These are phyloP conservation scores for Enteromius afrohamiltoni DNA, from an alignment of 2,797 vertebrate species.

Conservation along the genomic window DNA sequence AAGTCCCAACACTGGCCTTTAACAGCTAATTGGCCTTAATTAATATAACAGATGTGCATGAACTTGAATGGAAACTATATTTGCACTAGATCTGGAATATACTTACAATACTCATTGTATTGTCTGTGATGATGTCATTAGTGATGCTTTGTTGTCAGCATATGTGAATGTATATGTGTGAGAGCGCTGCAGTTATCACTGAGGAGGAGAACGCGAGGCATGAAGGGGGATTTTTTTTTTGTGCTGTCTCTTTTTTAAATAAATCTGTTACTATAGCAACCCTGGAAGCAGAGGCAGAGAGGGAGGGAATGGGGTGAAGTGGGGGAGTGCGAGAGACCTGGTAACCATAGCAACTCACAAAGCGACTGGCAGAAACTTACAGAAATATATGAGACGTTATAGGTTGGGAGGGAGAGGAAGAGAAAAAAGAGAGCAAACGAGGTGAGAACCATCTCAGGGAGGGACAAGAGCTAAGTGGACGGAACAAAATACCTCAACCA, in stretches of 20 bases:
- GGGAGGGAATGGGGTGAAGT: conserved; percentile 68
- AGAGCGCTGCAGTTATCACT: conserved; percentile 22
- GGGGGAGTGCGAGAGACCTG: conserved; percentile 69
- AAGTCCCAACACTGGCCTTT: not conserved
- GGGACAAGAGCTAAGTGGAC: conserved; percentile 59
- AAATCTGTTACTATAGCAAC: conserved; percentile 85
- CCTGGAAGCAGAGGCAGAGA: conserved; percentile 73
- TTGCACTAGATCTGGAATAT: not conserved
- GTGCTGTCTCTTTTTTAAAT: conserved; percentile 70
- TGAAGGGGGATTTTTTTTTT: conserved; percentile 28
- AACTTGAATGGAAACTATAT: not conserved
- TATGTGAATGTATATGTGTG: not conserved
- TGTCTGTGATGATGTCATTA: conserved; percentile 20
- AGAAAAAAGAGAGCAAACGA: conserved; percentile 29
- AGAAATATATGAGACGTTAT: conserved; percentile 64
- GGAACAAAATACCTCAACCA: conserved; percentile 23
- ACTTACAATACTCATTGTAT: not conserved
- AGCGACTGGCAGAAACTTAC: conserved; percentile 69
- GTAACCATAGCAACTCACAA: conserved; percentile 79
- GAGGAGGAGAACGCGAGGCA: conserved; percentile 19
- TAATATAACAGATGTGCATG: conserved; percentile 14
- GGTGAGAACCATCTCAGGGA: conserved; percentile 48
- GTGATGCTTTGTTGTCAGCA: conserved; percentile 13
- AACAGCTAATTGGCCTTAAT: conserved; percentile 24
- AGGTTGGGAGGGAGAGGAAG: conserved; percentile 53